Evolutionary conservation across 1,140 invertebrate genomes (phyloP), one percentile per base, ranked within the genome.

Genomic region (Drosophila quadrilineata): DNA sequence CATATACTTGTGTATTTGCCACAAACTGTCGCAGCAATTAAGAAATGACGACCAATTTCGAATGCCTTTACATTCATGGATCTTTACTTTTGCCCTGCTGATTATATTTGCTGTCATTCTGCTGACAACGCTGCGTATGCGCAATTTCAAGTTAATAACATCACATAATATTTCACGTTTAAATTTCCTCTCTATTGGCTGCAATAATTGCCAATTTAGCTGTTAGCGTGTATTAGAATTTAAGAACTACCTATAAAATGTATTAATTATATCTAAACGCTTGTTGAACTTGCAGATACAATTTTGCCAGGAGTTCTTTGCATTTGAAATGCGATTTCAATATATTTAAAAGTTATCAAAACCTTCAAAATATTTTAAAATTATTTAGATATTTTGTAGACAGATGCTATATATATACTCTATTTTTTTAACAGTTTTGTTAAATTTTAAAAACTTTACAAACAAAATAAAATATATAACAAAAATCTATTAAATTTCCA

Each of bases 111-210:
- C n/a, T 9, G 31, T 45, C 33, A 10, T 38, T 60, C 58, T 64
- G 66, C 26, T 14, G 66, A 31, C 21, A 38, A 21, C 48, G 38
- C 19, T 28, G 26, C 53, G 19, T 6, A 49, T 53, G 43, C 49
- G 58, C 71, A 80, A 84, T 80, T 80, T 84, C 67, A 72, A 84
- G 72, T 82, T 84, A 82, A 82, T 82, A 84, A 76, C 56, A 54
- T 60, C 36, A 64, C 68, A 72, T 76, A 84, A 60, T 68, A 76
- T 59, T 69, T 35, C 52, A 53, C 76, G 75, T 75, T 84, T 50
- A 72, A 71, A 57, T 71, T 41, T 57, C 31, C 70, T 59, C 63
- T 26, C 31, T 72, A 56, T 53, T 52, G 40, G 19, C 56, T 35
- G 29, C 14, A 21, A 14, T 41, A 67, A 71, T 62, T 60, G 56